These are phyloP conservation scores for Rhopalosiphum maidis DNA, from an alignment of 1,140 invertebrate species.

Conservation along the genomic window DNA sequence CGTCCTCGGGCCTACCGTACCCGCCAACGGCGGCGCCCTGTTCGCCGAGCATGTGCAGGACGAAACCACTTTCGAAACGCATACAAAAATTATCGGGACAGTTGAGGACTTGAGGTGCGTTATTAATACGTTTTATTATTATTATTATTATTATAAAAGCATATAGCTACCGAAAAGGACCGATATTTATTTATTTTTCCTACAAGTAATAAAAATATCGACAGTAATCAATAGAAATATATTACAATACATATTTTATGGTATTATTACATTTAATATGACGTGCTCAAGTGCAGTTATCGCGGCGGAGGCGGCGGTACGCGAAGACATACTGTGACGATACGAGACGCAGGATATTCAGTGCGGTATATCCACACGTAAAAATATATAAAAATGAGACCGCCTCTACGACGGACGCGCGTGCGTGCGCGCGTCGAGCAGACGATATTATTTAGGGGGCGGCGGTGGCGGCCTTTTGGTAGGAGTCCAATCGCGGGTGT, in stretches of 20 bases:
- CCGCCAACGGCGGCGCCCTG: neutral
- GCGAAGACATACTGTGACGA: neutral
- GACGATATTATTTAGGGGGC: neutral
- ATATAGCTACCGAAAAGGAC: neutral
- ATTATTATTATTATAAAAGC: neutral
- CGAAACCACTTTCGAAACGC: neutral
- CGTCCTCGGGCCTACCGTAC: slow-evolving; percentile 30
- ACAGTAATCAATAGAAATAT: too few species aligned
- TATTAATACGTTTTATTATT: neutral
- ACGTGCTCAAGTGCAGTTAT: neutral
- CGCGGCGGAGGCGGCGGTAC: neutral
- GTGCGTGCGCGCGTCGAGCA: neutral
- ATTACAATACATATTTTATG: too few species aligned
- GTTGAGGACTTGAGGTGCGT: neutral
- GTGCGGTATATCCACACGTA: neutral
- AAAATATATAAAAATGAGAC: slow-evolving; percentile 9
- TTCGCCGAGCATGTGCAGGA: slow-evolving; percentile 43
- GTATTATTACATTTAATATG: neutral
- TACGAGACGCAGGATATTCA: neutral
- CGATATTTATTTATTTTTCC: neutral
- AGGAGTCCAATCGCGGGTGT: slow-evolving; percentile 51
- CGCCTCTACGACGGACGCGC: slow-evolving; percentile 5
- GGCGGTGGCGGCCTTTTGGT: slow-evolving; percentile 30
- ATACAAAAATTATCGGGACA: too few species aligned
- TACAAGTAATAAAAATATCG: neutral